Percentiles rank a stretch among this genome's conserved stretches.
Conservation (phyloP, 2,113 vertebrate genomes). For the Agapornis roseicollis region DNA sequence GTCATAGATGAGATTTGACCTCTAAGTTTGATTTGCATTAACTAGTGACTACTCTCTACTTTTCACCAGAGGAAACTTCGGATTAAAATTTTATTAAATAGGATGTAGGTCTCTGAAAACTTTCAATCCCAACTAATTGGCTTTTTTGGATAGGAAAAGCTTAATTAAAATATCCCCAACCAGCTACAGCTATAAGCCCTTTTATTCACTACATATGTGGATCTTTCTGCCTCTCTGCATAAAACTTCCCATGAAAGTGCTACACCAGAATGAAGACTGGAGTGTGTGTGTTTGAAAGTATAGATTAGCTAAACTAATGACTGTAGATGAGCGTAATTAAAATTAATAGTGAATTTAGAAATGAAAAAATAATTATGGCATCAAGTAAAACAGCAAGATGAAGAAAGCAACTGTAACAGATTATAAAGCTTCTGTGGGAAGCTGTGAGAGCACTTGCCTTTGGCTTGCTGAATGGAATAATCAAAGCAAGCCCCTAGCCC, state of each 20-base stretch:
- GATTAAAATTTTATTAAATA: slow-evolving; percentile 46
- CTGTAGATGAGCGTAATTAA: slow-evolving; percentile 53
- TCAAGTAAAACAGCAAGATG: neutral
- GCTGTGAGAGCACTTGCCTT: neutral
- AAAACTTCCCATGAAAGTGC: neutral
- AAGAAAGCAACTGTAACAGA: neutral
- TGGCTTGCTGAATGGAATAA: neutral
- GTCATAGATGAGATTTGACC: neutral
- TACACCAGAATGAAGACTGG: neutral
- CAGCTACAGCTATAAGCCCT: neutral
- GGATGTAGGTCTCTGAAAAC: slow-evolving; percentile 19
- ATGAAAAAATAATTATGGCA: slow-evolving; percentile 47
- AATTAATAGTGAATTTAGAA: slow-evolving; percentile 58
- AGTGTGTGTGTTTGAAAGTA: neutral
- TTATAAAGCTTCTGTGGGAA: neutral
- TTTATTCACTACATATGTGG: neutral
- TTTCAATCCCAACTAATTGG: slow-evolving; percentile 20
- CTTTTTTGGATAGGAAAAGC: slow-evolving; percentile 10
- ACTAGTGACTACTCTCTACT: slow-evolving; percentile 9
- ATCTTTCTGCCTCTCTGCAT: neutral
- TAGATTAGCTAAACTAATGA: slow-evolving; percentile 47
- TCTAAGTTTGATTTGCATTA: slow-evolving; percentile 9
- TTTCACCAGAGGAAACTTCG: slow-evolving; percentile 25
- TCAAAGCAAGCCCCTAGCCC: neutral
- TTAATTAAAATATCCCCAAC: slow-evolving; percentile 9